Evolutionary conservation across 2,113 vertebrate genomes (phyloP).

Genomic region (Tauraco erythrolophus): DNA sequence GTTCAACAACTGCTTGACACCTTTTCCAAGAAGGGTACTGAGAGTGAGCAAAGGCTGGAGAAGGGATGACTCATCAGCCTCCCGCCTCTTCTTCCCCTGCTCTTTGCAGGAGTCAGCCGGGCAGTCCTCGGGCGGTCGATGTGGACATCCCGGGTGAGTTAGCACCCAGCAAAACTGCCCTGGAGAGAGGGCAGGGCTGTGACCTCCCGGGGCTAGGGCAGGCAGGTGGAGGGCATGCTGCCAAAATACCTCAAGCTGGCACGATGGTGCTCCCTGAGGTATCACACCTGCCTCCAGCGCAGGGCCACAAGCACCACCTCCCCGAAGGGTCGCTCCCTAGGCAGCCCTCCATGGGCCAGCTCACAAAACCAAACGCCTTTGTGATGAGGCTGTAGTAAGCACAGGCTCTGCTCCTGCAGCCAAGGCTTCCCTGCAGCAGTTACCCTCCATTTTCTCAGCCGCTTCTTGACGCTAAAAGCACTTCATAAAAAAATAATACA

Average conservation of each 20-base stretch:
- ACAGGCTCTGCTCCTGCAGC: not conserved
- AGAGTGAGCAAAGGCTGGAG: not conserved
- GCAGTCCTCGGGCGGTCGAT: rapidly evolving
- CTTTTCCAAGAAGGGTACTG: not conserved
- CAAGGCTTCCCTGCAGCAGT: not conserved
- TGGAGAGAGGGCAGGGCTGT: not conserved
- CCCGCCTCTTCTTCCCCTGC: rapidly evolving
- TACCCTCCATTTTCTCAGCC: not conserved
- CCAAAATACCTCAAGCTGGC: not conserved
- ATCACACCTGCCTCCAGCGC: rapidly evolving
- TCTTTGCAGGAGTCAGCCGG: not conserved
- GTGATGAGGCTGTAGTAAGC: not conserved
- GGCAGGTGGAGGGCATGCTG: not conserved
- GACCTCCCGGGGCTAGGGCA: not conserved
- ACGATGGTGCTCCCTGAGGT: not conserved
- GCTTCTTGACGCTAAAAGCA: not conserved
- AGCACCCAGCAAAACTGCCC: not conserved
- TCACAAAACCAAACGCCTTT: not conserved
- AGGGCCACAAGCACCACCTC: not conserved
- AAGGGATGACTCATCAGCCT: not conserved
- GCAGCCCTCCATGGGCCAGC: not conserved
- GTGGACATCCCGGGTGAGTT: rapidly evolving
- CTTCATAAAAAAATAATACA: not conserved
- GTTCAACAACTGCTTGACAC: not conserved
- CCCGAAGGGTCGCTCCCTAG: not conserved